Evolutionary conservation across 92 coral and sea anemone genomes (phyloP), one percentile per base, ranked within the genome.

Genomic region (Heteractis magnifica): DNA sequence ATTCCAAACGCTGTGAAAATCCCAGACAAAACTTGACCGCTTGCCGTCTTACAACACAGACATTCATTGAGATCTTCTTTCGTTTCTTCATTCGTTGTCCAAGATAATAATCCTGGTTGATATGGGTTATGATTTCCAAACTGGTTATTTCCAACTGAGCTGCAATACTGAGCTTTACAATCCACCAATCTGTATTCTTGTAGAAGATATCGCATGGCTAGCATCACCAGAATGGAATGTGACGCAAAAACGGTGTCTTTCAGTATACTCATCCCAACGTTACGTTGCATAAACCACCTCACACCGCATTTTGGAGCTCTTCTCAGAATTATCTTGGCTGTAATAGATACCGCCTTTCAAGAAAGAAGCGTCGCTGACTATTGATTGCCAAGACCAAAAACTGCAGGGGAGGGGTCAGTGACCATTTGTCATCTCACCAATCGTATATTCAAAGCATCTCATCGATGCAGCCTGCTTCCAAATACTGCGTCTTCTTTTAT

Each of bases 181-280:
- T 81, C 84, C 70, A 51, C 19, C 51, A 68, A 51, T 19, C 51
- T 81, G 19, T 81, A 65, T 44, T 53, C 77, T 6, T 48, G 64
- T 71, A 81, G 55, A 6, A 71, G 10, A 34, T 81, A 70, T 13
- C 65, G 76, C 6, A 81, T 20, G 0, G 84, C 84, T 6, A 81
- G 14, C 84, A 52, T 81, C 41, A 81, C 74, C 62, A 81, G 62
- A 5, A 70, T 18, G 0, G 77, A 68, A 52, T 81, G 84, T 10
- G 52, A 18, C 8, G 41, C 65, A 15, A 81, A 14, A 71, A 81
- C 51, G 51, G 65, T 21, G 51, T 81, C 84, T 71, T 81, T 81
- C 49, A 81, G 15, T 56, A 68, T 50, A 6, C 77, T 72, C 84
- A 81, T 81, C 73, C 73, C 73, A 20, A n/a, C 18, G 26, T 48